These are phyloP conservation scores for Protodeltote pygarga DNA, from an alignment of 2,888 invertebrate genomes.

Conservation along the genomic window DNA sequence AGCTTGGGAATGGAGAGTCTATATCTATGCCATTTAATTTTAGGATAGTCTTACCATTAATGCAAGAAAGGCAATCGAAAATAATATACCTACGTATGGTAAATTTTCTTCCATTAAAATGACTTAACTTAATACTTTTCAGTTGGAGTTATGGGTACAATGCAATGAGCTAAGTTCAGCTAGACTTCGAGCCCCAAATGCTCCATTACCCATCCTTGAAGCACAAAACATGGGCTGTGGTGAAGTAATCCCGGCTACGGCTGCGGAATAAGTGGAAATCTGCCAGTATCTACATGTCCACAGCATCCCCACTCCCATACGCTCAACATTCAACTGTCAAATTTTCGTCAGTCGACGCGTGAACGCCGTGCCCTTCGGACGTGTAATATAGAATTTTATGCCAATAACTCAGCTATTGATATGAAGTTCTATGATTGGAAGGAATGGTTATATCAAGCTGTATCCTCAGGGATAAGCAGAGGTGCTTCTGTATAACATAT, in stretches of 20 bases:
- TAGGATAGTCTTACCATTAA: no score
- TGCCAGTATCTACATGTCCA: slow-evolving; percentile 65
- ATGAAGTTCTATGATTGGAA: slow-evolving; percentile 29
- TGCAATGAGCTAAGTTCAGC: slow-evolving; percentile 83
- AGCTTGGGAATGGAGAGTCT: no score
- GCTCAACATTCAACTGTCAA: slow-evolving; percentile 59
- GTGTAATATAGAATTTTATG: slow-evolving; percentile 43
- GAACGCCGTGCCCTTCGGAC: slow-evolving; percentile 46
- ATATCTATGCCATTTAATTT: no score
- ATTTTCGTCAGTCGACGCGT: slow-evolving; percentile 44
- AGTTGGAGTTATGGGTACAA: slow-evolving; percentile 85
- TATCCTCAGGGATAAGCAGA: slow-evolving; percentile 43
- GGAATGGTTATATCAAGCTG: slow-evolving; percentile 21
- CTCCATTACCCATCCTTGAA: slow-evolving; percentile 56
- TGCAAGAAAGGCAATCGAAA: no score
- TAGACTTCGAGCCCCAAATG: slow-evolving; percentile 66
- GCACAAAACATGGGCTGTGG: slow-evolving; percentile 68
- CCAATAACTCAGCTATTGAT: slow-evolving; percentile 44
- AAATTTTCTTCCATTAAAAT: background rate
- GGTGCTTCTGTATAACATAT: slow-evolving; percentile 50
- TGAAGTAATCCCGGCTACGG: slow-evolving; percentile 63
- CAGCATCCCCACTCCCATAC: slow-evolving; percentile 57
- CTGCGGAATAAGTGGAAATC: slow-evolving; percentile 72
- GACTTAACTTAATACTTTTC: slow-evolving; percentile 43
- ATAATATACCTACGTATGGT: no score